Base-by-base conservation (phyloP, 2,113 vertebrate genomes). In the Poecilia latipinna region DNA sequence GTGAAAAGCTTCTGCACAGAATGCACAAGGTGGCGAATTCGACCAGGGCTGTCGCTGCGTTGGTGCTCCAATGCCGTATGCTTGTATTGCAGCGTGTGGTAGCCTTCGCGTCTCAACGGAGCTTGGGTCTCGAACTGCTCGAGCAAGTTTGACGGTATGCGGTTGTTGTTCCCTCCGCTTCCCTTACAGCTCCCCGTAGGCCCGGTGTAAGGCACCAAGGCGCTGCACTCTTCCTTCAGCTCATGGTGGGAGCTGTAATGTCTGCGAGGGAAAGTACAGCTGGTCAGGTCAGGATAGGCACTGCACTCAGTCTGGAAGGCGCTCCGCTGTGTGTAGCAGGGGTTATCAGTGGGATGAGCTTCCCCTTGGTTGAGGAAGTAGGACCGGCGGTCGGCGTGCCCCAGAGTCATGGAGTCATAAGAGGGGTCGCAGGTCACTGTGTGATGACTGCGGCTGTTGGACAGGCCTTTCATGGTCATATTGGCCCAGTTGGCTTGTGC, bases 51-150 rank as follows among this genome's bases (percentile, higher is more conserved):
- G 91, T 99, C 98, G 0, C 97, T 97, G 0, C 98, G 96, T 85
- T 97, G 96, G 81, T 94, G 94, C 88, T 98, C 97, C 0, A 96
- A 95, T 0, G 94, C 93, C 0, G 96, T 96, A 4, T 97, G 94
- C 71, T 97, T 97, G 89, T 98, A 99, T 90, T 99, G 97, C 32
- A 99, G 95, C 0, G 98, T 99, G 93, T 97, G 98, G 93, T 98
- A 99, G 78, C 98, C 97, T 1, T 99, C 97, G 3, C 95, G 95
- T 70, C 96, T 96, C 80, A 96, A 93, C 1, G 97, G 96, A 69
- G 96, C 93, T 89, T 97, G 97, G 80, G 95, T 95, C 78, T 99
- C 97, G 79, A 98, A 97, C 93, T 97, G 97, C 89, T 98, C 97
- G 28, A 98, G 92, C 75, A 97, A 94, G 91, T 96, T 97, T 57